Evolutionary conservation across 2,888 invertebrate species (phyloP).

Genomic region (Macropis europaea): DNA sequence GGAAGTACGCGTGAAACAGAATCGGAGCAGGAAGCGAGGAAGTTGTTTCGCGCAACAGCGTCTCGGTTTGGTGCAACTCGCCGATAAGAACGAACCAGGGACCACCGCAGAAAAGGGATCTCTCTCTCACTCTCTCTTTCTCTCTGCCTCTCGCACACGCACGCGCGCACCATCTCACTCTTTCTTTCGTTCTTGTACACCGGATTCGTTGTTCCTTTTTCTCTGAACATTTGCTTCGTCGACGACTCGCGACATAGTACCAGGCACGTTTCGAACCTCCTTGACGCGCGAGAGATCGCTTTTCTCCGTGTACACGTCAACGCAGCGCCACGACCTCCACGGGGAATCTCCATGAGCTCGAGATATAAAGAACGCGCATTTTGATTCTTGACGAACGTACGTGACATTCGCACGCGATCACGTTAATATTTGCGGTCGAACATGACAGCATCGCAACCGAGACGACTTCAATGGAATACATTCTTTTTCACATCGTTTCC

Average conservation of each 20-base stretch:
- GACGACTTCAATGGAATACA: slow-evolving; percentile 11
- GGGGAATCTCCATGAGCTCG: neutral
- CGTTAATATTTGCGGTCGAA: neutral
- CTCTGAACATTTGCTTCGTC: neutral
- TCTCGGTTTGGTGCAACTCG: slow-evolving; percentile 8
- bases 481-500: neutral
- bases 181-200: neutral
- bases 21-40: slow-evolving; percentile 44
- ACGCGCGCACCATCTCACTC: too few relatives aligned
- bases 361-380: neutral
- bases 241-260: neutral
- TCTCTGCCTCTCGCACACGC: neutral
- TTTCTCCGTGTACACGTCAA: neutral
- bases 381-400: neutral
- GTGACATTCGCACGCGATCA: neutral
- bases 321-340: neutral
- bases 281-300: slow-evolving; percentile 21
- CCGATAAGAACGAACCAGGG: slow-evolving; percentile 13
- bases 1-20: slow-evolving; percentile 48
- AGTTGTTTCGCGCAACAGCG: slow-evolving; percentile 35
- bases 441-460: neutral
- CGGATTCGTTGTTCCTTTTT: slow-evolving; percentile 9
- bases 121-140: neutral
- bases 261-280: slow-evolving; percentile 9
- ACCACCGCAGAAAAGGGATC: slow-evolving; percentile 9